These are phyloP conservation scores for Pristionchus mayeri DNA, from an alignment of 2,888 invertebrate genomes.

Conservation along the genomic window DNA sequence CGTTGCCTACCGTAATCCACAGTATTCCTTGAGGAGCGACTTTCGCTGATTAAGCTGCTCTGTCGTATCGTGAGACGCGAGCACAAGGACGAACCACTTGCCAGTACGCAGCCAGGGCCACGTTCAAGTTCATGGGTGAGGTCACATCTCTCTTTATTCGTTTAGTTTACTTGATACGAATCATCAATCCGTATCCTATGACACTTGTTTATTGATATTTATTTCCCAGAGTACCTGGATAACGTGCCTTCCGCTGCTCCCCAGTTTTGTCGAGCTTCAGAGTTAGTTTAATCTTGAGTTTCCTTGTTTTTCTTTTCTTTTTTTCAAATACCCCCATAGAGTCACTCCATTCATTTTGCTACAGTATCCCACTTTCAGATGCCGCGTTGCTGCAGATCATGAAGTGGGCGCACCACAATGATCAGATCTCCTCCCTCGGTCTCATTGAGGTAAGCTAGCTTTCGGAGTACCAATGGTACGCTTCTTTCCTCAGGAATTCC, in stretches of 20 bases:
- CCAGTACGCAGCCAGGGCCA: neutral
- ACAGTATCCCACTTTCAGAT: neutral
- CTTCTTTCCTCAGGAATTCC: neutral
- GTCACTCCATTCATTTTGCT: too few relatives aligned
- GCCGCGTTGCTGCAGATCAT: neutral
- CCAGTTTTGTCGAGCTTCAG: neutral
- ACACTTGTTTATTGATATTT: too few relatives aligned
- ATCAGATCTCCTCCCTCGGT: neutral
- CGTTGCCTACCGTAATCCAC: neutral
- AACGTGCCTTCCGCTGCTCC: neutral
- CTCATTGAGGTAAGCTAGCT: slow-evolving; percentile 7
- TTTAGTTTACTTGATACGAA: too few relatives aligned
- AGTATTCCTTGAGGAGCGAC: neutral
- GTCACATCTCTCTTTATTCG: too few relatives aligned
- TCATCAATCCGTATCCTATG: too few relatives aligned
- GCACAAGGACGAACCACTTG: neutral
- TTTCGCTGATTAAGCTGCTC: neutral
- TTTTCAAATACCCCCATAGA: too few relatives aligned
- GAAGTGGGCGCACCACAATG: neutral
- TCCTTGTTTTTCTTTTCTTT: too few relatives aligned
- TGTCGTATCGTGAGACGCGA: neutral
- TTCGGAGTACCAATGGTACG: neutral
- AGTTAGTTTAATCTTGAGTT: too few relatives aligned
- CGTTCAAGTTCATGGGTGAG: neutral
- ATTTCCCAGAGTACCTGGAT: neutral